Base-by-base conservation (phyloP, 1,140 invertebrate species). In the Ceratitis capitata region DNA sequence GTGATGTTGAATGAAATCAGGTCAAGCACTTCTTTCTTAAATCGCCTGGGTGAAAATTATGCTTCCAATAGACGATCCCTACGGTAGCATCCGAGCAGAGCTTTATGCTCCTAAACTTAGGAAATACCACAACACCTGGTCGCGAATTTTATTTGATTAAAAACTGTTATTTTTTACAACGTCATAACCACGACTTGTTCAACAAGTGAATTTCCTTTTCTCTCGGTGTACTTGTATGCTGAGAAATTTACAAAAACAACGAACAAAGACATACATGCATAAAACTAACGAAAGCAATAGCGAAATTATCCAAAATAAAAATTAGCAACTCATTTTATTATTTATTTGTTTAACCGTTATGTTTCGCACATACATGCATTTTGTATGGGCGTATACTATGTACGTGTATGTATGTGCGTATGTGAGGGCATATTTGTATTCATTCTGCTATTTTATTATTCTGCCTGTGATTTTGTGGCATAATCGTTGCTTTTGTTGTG, bases 241-340 rank as follows among this genome's bases (percentile, higher is more conserved):
- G 32, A 29, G 61, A 39, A 35, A 16, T 16, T 32, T 69, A 69
- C 3, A 29, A 26, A 10, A 4, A 26, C 26, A 9, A 5, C 19
- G 51, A n/a, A 56, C 29, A 16, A 39, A 69, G 39, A 14, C 14
- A 61, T 32, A 14, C 26, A 61, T 2, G 29, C 26, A 23, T 12
- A 32, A 12, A 69, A 29, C 32, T 35, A 69, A 39, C 14, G 61
- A 69, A 69, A 69, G 61, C 61, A 69, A 35, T 12, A 69, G 29
- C 29, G 14, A 69, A 69, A 69, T 12, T 32, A 19, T 78, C 12
- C n/a, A 69, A 78, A 42, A 19, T 78, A 78, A 45, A 69, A 78
- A 78, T 78, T 78, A 78, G 69, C 69, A 78, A 78, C 39, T 78
- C 39, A 78, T 78, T 42, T n/a, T 19, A 78, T 45, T 78, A 45